Evolutionary conservation across 2,797 vertebrate species (phyloP).

Genomic region (Sparidentex hasta): DNA sequence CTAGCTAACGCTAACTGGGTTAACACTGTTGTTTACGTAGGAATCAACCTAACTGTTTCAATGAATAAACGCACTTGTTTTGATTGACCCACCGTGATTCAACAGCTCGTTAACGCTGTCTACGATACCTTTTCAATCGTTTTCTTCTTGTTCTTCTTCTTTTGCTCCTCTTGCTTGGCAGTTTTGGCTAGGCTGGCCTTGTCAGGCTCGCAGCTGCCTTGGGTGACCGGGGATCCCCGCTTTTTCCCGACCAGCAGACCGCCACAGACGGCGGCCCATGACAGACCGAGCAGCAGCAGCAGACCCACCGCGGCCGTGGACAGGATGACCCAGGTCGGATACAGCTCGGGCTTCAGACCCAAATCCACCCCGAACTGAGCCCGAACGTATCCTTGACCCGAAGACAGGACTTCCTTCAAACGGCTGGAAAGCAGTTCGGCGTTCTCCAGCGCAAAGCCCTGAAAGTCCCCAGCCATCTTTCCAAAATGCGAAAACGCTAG

Average conservation of each 20-base stretch:
- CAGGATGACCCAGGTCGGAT: slow-evolving; percentile 90
- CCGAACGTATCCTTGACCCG: slow-evolving; percentile 87
- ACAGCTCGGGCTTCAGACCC: slow-evolving; percentile 90
- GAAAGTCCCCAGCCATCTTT: slow-evolving; percentile 89
- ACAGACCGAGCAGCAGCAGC: slow-evolving; percentile 81
- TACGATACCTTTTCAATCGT: slow-evolving; percentile 84
- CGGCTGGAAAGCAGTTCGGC: slow-evolving; percentile 89
- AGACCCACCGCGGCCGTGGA: slow-evolving; percentile 83
- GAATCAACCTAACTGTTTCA: not conserved
- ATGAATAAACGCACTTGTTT: not conserved
- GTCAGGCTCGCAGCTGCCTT: slow-evolving; percentile 40
- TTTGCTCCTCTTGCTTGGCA: slow-evolving; percentile 87
- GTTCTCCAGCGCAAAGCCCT: slow-evolving; percentile 86
- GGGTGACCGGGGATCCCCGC: slow-evolving; percentile 65
- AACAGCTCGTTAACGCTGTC: not conserved
- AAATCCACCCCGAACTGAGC: slow-evolving; percentile 90
- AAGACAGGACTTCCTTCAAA: slow-evolving; percentile 88
- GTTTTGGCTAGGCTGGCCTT: slow-evolving; percentile 70
- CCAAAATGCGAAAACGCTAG: slow-evolving; percentile 45
- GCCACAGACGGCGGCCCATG: slow-evolving; percentile 83
- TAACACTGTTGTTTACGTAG: not conserved
- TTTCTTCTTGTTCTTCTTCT: slow-evolving; percentile 92
- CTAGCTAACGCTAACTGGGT: not conserved
- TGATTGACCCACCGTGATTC: not conserved
- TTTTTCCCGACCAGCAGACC: slow-evolving; percentile 69